Evolutionary conservation across 2,888 invertebrate species (phyloP), one percentile per base, ranked within the genome.

Genomic region (Hydroisotoma schaefferi): DNA sequence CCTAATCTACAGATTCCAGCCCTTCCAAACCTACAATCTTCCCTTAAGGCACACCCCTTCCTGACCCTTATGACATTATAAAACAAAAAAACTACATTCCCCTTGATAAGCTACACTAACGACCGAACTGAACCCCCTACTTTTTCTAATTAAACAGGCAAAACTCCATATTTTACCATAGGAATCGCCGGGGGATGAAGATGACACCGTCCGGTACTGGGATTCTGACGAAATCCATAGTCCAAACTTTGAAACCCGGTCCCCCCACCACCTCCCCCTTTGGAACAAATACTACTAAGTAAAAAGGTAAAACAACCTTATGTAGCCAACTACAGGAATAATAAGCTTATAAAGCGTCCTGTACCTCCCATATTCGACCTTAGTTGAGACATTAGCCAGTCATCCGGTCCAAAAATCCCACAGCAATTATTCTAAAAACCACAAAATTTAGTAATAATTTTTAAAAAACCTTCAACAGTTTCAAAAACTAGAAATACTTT

Each of bases 141-240:
- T n/a, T n/a, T n/a, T n/a, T n/a, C n/a, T n/a, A n/a, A n/a, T n/a
- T n/a, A n/a, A n/a, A n/a, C n/a, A n/a, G n/a, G n/a, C 40, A 8
- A 15, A 40, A 18, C n/a, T 15, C 5, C 20, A 8, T 22, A 44
- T 22, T 3, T 47, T 25, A 47, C 23, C 65, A 66, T 57, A 26
- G 70, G 70, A 40, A 69, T 58, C 22, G 61, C 63, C n/a, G 70
- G 70, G 12, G 65, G 67, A 2, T 53, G 40, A 12, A 69, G 25
- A 38, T 71, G 70, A 55, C 70, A 71, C 47, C 64, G 61, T 20
- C 70, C 70, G 20, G 69, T 68, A 40, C 65, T 62, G 0, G 70
- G 70, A 59, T 55, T 56, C 26, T 55, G 38, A 23, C 51, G 20
- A 20, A 51, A 60, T 5, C 60, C 60, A 20, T 60, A 60, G n/a